These are phyloP conservation scores for Gymnoscopelus microlampas DNA, from an alignment of 2,797 vertebrate species.

Conservation along the genomic window DNA sequence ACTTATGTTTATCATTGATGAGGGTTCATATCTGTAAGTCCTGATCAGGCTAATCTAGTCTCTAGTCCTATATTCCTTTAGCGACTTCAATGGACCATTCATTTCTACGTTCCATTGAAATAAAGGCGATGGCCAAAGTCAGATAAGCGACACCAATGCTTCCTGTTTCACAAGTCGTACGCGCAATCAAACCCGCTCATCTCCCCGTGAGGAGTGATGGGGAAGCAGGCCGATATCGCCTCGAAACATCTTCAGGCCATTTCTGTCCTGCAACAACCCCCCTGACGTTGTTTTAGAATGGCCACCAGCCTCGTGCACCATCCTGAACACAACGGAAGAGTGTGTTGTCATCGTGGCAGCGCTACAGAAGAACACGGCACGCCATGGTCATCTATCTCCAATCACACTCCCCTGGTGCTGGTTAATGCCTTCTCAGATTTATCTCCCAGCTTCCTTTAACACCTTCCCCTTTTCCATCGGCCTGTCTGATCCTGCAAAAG, in stretches of 20 bases:
- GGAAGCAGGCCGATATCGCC: slow-evolving; percentile 39
- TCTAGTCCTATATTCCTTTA: neutral
- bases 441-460: slow-evolving; percentile 60
- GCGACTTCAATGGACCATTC: slow-evolving; percentile 30
- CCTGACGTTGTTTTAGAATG: slow-evolving; percentile 31
- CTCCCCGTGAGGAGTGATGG: slow-evolving; percentile 43
- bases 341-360: slow-evolving; percentile 42
- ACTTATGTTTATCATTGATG: too few relatives aligned
- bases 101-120: slow-evolving; percentile 22
- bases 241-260: slow-evolving; percentile 36
- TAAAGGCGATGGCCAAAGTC: slow-evolving; percentile 20
- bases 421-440: slow-evolving; percentile 47
- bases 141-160: slow-evolving; percentile 34
- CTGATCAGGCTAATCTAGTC: too few relatives aligned
- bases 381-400: slow-evolving; percentile 37
- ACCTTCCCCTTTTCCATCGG: slow-evolving; percentile 58
- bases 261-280: slow-evolving; percentile 31
- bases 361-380: slow-evolving; percentile 17
- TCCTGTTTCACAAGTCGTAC: slow-evolving; percentile 30
- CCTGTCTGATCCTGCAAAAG: slow-evolving; percentile 75
- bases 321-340: slow-evolving; percentile 36
- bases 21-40: too few relatives aligned
- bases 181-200: slow-evolving; percentile 41
- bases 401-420: slow-evolving; percentile 48
- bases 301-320: slow-evolving; percentile 32